Conservation (phyloP, 2,113 vertebrate species). For the Corythornis vintsioides region DNA sequence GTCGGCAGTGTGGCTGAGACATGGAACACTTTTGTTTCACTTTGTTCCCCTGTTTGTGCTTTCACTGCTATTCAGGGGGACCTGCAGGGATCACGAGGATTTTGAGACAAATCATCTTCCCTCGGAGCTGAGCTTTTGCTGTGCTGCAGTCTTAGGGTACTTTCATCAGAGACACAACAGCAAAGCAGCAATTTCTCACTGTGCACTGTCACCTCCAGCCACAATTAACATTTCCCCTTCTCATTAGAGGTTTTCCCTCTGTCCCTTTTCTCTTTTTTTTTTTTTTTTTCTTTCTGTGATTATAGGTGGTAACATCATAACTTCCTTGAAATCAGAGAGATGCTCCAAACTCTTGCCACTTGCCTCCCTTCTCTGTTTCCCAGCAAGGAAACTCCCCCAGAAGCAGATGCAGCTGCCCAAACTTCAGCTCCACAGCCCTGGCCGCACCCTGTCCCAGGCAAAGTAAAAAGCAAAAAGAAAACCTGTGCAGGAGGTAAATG, state of each 20-base stretch:
- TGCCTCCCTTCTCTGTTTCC: neutral
- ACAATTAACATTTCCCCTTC: slow-evolving; percentile 34
- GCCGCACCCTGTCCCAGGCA: neutral
- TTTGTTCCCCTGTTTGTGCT: neutral
- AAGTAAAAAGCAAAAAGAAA: neutral
- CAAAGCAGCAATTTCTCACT: slow-evolving; percentile 1
- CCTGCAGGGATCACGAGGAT: neutral
- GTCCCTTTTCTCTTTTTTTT: neutral
- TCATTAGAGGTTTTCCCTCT: neutral
- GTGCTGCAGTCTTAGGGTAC: neutral
- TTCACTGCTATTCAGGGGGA: neutral
- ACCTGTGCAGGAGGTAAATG: neutral
- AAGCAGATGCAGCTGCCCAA: neutral
- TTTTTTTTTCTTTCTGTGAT: too few species aligned
- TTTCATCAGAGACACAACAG: neutral
- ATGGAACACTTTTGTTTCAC: neutral
- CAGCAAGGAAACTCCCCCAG: neutral
- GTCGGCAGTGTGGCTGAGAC: neutral
- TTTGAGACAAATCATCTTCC: neutral
- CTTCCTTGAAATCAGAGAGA: neutral
- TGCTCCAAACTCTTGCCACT: neutral
- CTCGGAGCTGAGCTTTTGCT: neutral
- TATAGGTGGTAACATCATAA: neutral
- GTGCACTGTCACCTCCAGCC: slow-evolving; percentile 12
- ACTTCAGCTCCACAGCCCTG: neutral